These are phyloP conservation scores for Orchestia grillus DNA, from an alignment of 1,140 invertebrate species.

Conservation along the genomic window DNA sequence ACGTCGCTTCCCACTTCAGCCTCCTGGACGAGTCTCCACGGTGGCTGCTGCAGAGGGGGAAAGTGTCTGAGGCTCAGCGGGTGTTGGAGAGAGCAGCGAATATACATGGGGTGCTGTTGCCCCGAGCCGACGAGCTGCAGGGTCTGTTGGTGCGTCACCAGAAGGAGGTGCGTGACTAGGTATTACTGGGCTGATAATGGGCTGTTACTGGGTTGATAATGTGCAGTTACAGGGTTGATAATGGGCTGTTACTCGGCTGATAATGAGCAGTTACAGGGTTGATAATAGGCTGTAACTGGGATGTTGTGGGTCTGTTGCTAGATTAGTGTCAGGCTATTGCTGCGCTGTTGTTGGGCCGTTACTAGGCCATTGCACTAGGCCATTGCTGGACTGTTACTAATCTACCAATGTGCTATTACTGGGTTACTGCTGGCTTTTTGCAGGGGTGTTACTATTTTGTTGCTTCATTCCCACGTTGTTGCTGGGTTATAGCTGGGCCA, in stretches of 20 bases:
- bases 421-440: too few relatives aligned
- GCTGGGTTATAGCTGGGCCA: background rate
- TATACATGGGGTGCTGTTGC: conserved; percentile 63
- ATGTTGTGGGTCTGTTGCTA: too few relatives aligned
- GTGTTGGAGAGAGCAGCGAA: conserved; percentile 59
- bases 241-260: background rate
- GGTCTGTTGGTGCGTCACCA: conserved; percentile 57
- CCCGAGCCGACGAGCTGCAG: conserved; percentile 58
- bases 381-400: too few relatives aligned
- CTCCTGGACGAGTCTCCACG: conserved; percentile 72
- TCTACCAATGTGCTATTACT: too few relatives aligned
- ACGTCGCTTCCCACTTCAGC: conserved; percentile 45
- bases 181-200: background rate
- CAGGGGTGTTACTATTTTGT: too few relatives aligned
- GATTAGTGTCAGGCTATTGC: too few relatives aligned
- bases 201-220: background rate
- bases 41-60: conserved; percentile 64
- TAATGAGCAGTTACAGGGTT: background rate
- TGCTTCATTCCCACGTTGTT: too few relatives aligned
- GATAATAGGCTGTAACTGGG: background rate
- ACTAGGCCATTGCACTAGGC: too few relatives aligned
- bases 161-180: conserved; percentile 39
- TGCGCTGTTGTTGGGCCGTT: background rate
- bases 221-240: background rate
- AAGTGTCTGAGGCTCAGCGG: conserved; percentile 59